phyloP scores from a whole-genome alignment of 2,888 invertebrate genomes.

The Amorpha juglandis region DNA sequence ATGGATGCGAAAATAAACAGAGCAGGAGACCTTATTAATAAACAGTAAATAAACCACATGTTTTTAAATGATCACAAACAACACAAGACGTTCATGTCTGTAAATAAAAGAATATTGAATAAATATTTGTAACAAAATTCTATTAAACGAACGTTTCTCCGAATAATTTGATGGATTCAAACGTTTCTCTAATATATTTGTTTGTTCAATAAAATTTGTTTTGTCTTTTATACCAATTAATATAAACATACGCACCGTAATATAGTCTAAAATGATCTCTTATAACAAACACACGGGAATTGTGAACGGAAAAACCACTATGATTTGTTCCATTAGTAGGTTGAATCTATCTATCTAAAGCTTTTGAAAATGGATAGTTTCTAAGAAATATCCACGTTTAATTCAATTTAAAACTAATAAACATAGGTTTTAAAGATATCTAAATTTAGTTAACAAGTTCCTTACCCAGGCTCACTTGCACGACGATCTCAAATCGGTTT shows the following conservation, averaged over 20 bases:
- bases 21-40: not conserved
- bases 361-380: too few relatives aligned
- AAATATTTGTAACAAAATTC: not conserved
- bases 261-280: too few relatives aligned
- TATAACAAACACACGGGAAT: too few relatives aligned
- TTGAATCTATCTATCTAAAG: too few relatives aligned
- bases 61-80: not conserved
- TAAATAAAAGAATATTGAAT: not conserved
- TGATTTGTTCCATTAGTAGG: too few relatives aligned
- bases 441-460: too few relatives aligned
- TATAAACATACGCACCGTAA: not conserved
- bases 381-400: too few relatives aligned
- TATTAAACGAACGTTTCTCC: not conserved
- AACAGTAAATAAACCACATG: not conserved
- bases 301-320: too few relatives aligned
- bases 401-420: too few relatives aligned
- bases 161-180: not conserved
- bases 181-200: not conserved
- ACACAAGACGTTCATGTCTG: not conserved
- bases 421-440: too few relatives aligned
- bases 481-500: too few relatives aligned
- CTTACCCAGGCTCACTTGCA: too few relatives aligned
- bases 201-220: not conserved
- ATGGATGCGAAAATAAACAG: not conserved
- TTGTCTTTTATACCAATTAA: not conserved